Percentiles rank a stretch among this genome's conserved stretches.
These are phyloP conservation scores for Irena cyanogastra DNA, from an alignment of 2,113 vertebrate genomes.

Conservation along the genomic window DNA sequence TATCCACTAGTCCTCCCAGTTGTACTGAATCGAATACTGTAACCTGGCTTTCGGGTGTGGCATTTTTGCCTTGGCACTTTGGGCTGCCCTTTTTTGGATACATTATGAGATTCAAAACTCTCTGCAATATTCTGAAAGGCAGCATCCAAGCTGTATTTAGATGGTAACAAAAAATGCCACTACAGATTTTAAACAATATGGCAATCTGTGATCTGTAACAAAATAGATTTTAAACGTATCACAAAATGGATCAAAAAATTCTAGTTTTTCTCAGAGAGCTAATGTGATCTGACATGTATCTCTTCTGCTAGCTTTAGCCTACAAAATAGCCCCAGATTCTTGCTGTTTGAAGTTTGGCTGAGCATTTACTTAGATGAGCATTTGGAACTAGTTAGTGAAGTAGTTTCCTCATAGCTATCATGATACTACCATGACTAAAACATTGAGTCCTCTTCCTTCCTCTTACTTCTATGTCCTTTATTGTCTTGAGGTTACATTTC, in stretches of 20 bases:
- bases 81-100: not conserved
- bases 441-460: not conserved
- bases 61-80: not conserved
- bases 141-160: not conserved
- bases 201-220: not conserved
- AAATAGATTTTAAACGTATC: not conserved
- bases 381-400: not conserved
- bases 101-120: not conserved
- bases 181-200: not conserved
- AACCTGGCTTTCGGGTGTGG: not conserved
- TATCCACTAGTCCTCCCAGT: not conserved
- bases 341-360: not conserved
- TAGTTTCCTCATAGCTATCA: not conserved
- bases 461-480: not conserved
- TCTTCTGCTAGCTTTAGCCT: not conserved
- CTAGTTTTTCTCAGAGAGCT: not conserved
- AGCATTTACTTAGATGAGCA: not conserved
- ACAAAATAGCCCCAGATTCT: not conserved
- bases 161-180: not conserved
- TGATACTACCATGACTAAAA: not conserved
- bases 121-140: not conserved
- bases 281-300: not conserved
- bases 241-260: not conserved
- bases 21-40: not conserved
- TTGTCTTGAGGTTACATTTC: not conserved